Base-by-base conservation (phyloP, 2,888 invertebrate genomes). In the Mythimna vitellina region DNA sequence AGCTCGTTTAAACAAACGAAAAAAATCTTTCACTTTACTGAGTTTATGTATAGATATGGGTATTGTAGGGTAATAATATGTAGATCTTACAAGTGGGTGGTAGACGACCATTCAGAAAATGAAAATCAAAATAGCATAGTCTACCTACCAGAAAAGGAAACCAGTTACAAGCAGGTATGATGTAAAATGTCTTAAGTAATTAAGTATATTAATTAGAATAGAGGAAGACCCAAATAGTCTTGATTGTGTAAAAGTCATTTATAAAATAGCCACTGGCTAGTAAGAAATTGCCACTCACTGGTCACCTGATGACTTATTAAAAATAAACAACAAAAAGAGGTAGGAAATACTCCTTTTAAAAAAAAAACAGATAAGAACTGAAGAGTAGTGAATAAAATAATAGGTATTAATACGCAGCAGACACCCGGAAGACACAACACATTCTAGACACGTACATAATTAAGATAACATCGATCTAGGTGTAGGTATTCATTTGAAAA, bases 401-500 rank as follows among this genome's bases (percentile, higher is more conserved):
- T 35, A 57, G 53, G 20, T 4, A 68, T 42, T 61, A 60, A 64
- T n/a, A 70, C 66, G 32, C 29, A 42, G 12, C 42, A 64, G 46
- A n/a, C 49, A 76, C 57, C 51, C 66, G 66, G 76, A 80, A 80
- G 64, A 51, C 42, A 32, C 20, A 63, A 63, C 53, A 69, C 35
- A 65, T 61, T 72, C 69, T 67, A 65, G 42, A 66, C 76, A 70
- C 66, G 81, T 72, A 62, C 32, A 66, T 80, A 70, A 57, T 58
- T 62, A 51, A 63, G 58, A 79, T 68, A 76, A 66, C 38, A 66
- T 64, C 25, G 9, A 49, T 57, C 57, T 35, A 38, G 14, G 56
- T 14, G 56, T 14, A 70, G 29, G 29, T 29, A 29, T 35, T 66
- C 12, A 65, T 63, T 64, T 57, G 51, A 63, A 64, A 79, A 71